These are phyloP conservation scores for Meandrusa payeni DNA, from an alignment of 2,888 invertebrate genomes.

Conservation along the genomic window DNA sequence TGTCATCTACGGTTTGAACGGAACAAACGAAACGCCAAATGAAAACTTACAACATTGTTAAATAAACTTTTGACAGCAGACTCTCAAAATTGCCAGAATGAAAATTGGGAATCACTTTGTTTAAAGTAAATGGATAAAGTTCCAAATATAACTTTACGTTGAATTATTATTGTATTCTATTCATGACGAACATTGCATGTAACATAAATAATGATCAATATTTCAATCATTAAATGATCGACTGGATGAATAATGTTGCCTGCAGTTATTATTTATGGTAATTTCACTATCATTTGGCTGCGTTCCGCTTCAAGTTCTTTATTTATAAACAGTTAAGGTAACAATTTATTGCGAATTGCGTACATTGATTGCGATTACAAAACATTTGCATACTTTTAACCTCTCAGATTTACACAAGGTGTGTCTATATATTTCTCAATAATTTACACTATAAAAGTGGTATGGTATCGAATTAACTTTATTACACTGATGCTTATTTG, in stretches of 20 bases:
- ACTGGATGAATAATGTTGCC: slow-evolving; percentile 20
- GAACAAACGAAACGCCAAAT: too few species aligned
- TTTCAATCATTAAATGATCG: slow-evolving; percentile 22
- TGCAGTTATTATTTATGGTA: slow-evolving; percentile 25
- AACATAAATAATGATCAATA: slow-evolving; percentile 23
- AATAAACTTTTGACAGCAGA: too few species aligned
- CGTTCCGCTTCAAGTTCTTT: slow-evolving; percentile 21
- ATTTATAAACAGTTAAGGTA: slow-evolving; percentile 17
- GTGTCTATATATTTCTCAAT: neutral
- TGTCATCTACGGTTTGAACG: too few species aligned
- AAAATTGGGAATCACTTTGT: too few species aligned
- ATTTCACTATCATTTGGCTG: slow-evolving; percentile 25
- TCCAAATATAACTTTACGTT: too few species aligned
- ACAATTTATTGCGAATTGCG: slow-evolving; percentile 21
- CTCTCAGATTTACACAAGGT: slow-evolving; percentile 7
- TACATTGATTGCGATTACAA: slow-evolving; percentile 11
- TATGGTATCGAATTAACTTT: too few species aligned
- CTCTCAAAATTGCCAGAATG: too few species aligned
- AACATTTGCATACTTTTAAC: slow-evolving; percentile 13
- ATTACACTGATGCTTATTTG: too few species aligned
- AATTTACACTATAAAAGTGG: neutral
- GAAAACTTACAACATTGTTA: too few species aligned
- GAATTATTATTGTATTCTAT: slow-evolving; percentile 17
- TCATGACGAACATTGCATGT: slow-evolving; percentile 11
- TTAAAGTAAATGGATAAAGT: too few species aligned